These are phyloP conservation scores for Drosophila mojavensis DNA, from an alignment of 1,140 invertebrate genomes.

Conservation along the genomic window DNA sequence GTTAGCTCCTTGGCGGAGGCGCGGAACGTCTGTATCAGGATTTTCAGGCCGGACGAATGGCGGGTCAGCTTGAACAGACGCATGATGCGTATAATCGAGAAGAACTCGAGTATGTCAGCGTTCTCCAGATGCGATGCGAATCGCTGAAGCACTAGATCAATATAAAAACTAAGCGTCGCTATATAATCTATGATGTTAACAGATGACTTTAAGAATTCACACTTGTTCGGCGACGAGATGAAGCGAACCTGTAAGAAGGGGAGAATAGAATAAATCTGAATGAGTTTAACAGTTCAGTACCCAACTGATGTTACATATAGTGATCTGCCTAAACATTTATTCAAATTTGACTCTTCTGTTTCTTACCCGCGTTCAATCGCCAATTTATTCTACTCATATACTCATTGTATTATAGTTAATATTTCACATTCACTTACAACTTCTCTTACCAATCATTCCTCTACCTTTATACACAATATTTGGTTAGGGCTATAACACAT, in stretches of 20 bases:
- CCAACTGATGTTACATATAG: too few relatives aligned
- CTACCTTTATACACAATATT: too few relatives aligned
- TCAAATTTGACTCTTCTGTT: too few relatives aligned
- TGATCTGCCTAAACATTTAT: too few relatives aligned
- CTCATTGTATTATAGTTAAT: too few relatives aligned
- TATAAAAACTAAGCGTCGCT: constrained; percentile 98
- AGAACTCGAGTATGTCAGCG: constrained; percentile 99
- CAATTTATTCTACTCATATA: too few relatives aligned
- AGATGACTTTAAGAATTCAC: constrained; percentile 95
- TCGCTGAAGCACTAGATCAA: constrained; percentile 94
- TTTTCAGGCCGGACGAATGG: constrained; percentile 98
- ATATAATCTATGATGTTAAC: constrained; percentile 99
- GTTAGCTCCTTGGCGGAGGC: constrained; percentile 99
- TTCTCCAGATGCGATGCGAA: constrained; percentile 97
- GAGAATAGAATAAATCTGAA: neutral
- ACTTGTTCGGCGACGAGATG: constrained; percentile 96
- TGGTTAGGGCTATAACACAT: too few relatives aligned
- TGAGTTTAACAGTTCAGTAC: too few relatives aligned
- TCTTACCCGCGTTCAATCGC: too few relatives aligned
- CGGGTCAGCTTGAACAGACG: constrained; percentile 98
- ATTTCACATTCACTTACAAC: too few relatives aligned
- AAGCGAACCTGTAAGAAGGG: constrained; percentile 88
- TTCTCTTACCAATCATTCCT: too few relatives aligned
- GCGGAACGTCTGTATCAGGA: constrained; percentile 98
- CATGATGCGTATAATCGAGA: constrained; percentile 99